A percentile compares a stretch with the other conserved stretches of the same genome.
phyloP scores from a whole-genome alignment of 1,140 invertebrate species.

The Choristoneura fumiferana region DNA sequence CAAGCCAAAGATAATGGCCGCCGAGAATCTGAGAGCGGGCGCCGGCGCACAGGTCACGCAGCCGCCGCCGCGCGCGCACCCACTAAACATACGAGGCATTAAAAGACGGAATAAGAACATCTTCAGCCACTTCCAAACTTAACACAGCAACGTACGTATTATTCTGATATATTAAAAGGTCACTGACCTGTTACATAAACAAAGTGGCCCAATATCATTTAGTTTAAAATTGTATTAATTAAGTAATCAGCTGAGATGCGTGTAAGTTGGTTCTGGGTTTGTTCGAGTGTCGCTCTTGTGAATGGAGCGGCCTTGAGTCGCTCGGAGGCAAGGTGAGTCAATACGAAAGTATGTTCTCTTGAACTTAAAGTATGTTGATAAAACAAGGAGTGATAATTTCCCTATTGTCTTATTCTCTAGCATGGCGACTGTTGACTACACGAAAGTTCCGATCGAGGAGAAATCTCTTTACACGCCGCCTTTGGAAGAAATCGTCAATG shows the following conservation, averaged over 20 bases:
- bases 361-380: neutral
- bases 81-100: neutral
- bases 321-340: neutral
- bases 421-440: conserved; percentile 69
- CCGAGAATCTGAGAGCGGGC: neutral
- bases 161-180: neutral
- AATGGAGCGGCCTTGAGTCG: conserved; percentile 1
- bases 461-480: conserved; percentile 77
- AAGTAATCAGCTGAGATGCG: neutral
- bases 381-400: neutral
- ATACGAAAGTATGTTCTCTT: neutral
- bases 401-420: conserved; percentile 33
- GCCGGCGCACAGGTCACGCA: neutral
- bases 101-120: neutral
- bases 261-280: neutral
- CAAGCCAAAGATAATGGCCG: no score
- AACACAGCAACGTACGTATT: neutral
- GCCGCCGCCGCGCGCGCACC: neutral
- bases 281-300: neutral
- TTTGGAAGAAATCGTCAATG: conserved; percentile 79
- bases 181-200: neutral
- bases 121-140: neutral
- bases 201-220: no score
- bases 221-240: no score
- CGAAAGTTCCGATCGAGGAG: conserved; percentile 67